Evolutionary conservation across 2,888 invertebrate species (phyloP).

Genomic region (Drosophila paranaensis): DNA sequence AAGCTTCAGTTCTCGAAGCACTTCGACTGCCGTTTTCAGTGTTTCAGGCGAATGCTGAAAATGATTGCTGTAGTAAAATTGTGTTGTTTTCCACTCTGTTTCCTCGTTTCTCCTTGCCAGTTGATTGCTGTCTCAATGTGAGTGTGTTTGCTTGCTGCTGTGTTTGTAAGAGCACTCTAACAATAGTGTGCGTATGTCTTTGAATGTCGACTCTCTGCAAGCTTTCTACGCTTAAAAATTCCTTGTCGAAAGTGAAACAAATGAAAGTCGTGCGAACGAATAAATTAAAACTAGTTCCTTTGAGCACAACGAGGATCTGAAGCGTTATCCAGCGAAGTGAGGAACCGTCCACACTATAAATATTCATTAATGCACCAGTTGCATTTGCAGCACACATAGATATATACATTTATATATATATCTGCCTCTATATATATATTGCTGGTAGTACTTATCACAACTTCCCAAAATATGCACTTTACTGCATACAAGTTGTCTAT

Average conservation of each 20-base stretch:
- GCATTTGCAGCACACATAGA: constrained; percentile 29
- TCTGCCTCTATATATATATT: background rate
- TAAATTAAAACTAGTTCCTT: constrained; percentile 67
- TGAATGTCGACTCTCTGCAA: constrained; percentile 13
- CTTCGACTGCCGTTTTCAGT: constrained; percentile 16
- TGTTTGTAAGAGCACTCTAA: constrained; percentile 4
- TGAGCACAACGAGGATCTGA: constrained; percentile 32
- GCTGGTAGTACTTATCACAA: background rate
- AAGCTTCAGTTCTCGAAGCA: constrained; percentile 20
- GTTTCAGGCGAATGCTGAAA: constrained; percentile 17
- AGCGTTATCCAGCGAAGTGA: background rate
- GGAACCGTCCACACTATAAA: constrained; percentile 49
- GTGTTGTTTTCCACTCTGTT: constrained; percentile 46
- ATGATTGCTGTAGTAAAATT: constrained; percentile 37
- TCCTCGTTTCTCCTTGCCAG: constrained; percentile 31
- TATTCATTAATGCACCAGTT: constrained; percentile 70
- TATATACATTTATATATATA: background rate
- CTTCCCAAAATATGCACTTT: constrained; percentile 15
- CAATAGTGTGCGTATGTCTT: background rate
- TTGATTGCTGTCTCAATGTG: constrained; percentile 25
- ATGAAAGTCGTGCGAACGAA: constrained; percentile 73
- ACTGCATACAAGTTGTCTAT: too few species aligned
- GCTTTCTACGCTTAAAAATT: constrained; percentile 44
- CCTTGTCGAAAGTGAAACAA: constrained; percentile 67
- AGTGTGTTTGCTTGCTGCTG: too few species aligned